These are phyloP conservation scores for Eremophila alpestris DNA, from an alignment of 2,797 vertebrate species.

Conservation along the genomic window DNA sequence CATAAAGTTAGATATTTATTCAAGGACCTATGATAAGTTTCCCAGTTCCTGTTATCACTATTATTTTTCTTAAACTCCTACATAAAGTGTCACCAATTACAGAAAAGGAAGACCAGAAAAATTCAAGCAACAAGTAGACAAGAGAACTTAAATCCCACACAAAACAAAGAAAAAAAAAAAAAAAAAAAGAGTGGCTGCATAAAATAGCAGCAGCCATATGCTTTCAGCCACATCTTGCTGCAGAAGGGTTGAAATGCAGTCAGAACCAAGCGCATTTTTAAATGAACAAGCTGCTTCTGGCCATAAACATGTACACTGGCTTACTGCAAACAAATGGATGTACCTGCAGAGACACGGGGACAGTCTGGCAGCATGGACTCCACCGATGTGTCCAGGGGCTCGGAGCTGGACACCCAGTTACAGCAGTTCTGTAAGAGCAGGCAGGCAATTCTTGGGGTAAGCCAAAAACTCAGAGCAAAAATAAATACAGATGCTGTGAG, in stretches of 20 bases:
- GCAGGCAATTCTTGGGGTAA: slow-evolving; percentile 32
- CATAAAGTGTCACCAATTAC: not conserved
- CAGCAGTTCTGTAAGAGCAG: slow-evolving; percentile 86
- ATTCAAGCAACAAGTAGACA: not conserved
- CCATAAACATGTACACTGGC: not conserved
- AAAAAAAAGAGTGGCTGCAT: not conserved
- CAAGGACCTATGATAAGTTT: not conserved
- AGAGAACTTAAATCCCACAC: not conserved
- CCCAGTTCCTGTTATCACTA: not conserved
- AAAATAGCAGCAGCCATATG: not conserved
- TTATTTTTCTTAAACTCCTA: not conserved
- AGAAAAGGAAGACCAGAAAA: not conserved
- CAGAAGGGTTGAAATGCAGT: not conserved
- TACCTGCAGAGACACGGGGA: slow-evolving; percentile 96
- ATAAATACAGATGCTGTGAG: not conserved
- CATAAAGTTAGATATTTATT: not conserved
- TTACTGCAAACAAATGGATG: not conserved
- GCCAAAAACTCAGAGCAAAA: slow-evolving; percentile 2
- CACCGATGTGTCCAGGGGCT: slow-evolving; percentile 89
- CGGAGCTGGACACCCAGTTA: slow-evolving; percentile 97
- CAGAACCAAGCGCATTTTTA: not conserved
- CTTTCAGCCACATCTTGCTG: not conserved
- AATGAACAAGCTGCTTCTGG: not conserved
- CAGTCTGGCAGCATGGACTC: slow-evolving; percentile 96
- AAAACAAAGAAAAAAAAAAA: not conserved